Evolutionary conservation across 2,888 invertebrate genomes (phyloP).

Genomic region (Nephrotoma appendiculata): DNA sequence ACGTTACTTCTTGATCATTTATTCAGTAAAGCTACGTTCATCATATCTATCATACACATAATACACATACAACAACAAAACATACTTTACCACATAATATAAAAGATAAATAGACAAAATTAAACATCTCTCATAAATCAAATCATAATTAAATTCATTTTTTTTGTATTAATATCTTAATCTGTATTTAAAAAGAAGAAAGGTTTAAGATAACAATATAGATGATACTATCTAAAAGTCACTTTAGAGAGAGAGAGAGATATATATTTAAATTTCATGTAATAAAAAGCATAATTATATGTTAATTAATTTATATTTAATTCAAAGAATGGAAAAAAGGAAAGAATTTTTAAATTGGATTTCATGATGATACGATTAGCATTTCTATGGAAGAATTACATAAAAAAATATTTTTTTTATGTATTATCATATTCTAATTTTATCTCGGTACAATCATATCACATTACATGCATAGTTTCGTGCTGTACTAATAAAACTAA

Average conservation of each 20-base stretch:
- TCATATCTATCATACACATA: neutral
- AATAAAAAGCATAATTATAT: constrained; percentile 1
- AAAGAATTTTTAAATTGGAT: neutral
- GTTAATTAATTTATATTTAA: constrained; percentile 2
- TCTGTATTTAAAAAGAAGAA: neutral
- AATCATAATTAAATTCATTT: neutral
- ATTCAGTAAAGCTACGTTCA: neutral
- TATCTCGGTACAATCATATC: neutral
- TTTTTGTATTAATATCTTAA: neutral
- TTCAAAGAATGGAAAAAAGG: neutral
- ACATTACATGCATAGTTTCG: neutral
- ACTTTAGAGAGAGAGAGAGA: neutral
- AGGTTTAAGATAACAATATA: neutral
- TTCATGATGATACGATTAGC: neutral
- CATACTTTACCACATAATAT: neutral
- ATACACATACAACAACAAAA: neutral
- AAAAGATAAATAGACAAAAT: neutral
- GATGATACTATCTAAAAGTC: neutral
- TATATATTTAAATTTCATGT: neutral
- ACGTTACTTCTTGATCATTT: neutral
- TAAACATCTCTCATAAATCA: neutral
- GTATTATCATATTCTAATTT: neutral
- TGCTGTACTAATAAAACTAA: neutral
- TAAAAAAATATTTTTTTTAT: neutral
- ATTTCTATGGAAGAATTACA: neutral